Base-by-base conservation (phyloP, 2,888 invertebrate species). In the Scaptomyza tumidula region DNA sequence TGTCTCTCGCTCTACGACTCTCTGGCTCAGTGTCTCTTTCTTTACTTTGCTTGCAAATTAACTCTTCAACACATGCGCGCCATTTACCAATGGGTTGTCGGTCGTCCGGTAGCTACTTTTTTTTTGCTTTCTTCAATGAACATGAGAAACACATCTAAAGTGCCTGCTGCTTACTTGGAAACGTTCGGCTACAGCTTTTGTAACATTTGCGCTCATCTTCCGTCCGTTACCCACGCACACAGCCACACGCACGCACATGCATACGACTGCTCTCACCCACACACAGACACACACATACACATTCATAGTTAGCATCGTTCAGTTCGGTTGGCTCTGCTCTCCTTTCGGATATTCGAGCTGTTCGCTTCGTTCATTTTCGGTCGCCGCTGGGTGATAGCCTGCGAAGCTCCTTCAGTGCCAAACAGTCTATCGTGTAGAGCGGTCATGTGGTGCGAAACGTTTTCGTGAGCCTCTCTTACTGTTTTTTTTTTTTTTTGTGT, bases 381-480 rank as follows among this genome's bases (percentile, higher is more conserved):
- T 39, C 24, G 43, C 46, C 61, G 39, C 58, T 57, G 35, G 44
- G 39, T 74, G 78, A 76, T 78, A 76, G 65, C 75, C 70, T 60
- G 68, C 61, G 63, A 58, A 64, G 70, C 63, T 70, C 62, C 74
- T 68, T 80, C 75, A 91, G 91, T 91, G 90, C 90, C 90, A 90
- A 91, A 91, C 88, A 88, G 88, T 88, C 88, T 87, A 83, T 88
- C 88, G 90, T 90, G 86, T 88, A 83, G 90, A 88, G 87, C 87
- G 90, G 91, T 90, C 83, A 88, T 84, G 81, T 84, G 83, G 80
- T 76, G 81, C 74, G 81, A 78, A 83, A 84, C 86, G 61, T 60
- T 68, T 63, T 74, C 71, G 82, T 78, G 89, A 82, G 89, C 71
- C 69, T 79, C 80, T 62, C 54, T 67, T 67, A 86, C 65, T 78